Evolutionary conservation across 1,140 invertebrate genomes (phyloP), one percentile per base, ranked within the genome.

Genomic region (Drosophila insularis): DNA sequence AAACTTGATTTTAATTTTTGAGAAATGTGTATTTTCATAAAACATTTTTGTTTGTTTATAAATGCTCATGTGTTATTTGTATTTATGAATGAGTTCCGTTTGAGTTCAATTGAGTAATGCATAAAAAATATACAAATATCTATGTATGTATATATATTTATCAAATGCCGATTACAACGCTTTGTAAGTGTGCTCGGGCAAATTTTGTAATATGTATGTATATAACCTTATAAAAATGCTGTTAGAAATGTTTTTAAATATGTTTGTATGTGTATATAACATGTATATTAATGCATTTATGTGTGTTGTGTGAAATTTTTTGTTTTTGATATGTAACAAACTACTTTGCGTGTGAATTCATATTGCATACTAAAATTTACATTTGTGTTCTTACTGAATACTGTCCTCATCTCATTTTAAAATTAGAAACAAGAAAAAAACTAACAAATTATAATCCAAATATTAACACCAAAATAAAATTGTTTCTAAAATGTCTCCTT

Each of bases 281-380:
- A 37, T 59, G 35, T 62, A 55, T 70, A 60, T 56, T 7, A 8
- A 60, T 39, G 13, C 19, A 56, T 61, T 61, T 68, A 63, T 67
- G 56, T 68, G 54, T 17, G 17, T 40, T 27, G 27, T 60, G 59
- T 53, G 10, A 21, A 23, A 10, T 27, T 17, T 21, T 54, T 59
- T 21, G 27, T 27, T 55, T 17, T 69, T 14, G 82, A 87, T 87
- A 89, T 87, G 84, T 87, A 87, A 87, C 79, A 87, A 87, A 71
- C 75, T 87, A 81, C 82, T 60, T 64, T 71, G n/a, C n/a, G 43
- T 46, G 43, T 46, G 43, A 46, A 19, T 68, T 71, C 46, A 63
- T 71, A 58, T 54, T 23, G 23, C 23, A 23, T 27, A 27, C 27
- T 27, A 27, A 27, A 5, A 5, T 27, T 27, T 70, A 40, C 63